These are phyloP conservation scores for Psettodes erumei DNA, from an alignment of 2,113 vertebrate genomes.

Conservation along the genomic window DNA sequence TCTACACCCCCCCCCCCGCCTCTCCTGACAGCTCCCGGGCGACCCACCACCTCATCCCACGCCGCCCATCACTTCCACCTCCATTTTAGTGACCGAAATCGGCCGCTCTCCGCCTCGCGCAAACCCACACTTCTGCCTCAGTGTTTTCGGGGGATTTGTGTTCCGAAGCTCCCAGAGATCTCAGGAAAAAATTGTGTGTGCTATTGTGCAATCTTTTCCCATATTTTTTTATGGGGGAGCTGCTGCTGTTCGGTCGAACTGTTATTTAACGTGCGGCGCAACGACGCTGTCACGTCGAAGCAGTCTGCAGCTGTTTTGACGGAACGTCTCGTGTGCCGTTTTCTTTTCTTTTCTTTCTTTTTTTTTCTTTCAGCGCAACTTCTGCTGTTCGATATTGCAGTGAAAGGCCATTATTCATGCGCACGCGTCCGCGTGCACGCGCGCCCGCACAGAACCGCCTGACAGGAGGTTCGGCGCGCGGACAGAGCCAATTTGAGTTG, in stretches of 20 bases:
- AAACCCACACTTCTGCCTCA: slow-evolving; percentile 46
- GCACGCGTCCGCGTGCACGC: neutral
- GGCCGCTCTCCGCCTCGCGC: too few species aligned
- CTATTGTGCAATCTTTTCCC: too few species aligned
- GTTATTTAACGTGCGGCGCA: slow-evolving; percentile 3
- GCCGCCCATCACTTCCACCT: neutral
- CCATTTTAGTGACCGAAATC: neutral
- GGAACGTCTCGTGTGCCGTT: neutral
- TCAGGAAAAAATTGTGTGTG: too few species aligned
- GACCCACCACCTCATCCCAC: neutral
- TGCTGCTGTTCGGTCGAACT: slow-evolving; percentile 26
- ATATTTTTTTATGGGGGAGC: neutral
- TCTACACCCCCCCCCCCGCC: neutral
- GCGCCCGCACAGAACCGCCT: neutral
- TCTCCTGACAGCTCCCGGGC: neutral
- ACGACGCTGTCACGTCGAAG: slow-evolving; percentile 11
- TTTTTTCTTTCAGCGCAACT: slow-evolving; percentile 32
- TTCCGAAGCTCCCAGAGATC: neutral
- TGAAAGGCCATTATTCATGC: slow-evolving; percentile 5
- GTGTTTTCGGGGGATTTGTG: slow-evolving; percentile 12
- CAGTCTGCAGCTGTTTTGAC: slow-evolving; percentile 3
- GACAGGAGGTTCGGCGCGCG: slow-evolving; percentile 11
- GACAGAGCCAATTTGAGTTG: neutral
- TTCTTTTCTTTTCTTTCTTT: too few species aligned
- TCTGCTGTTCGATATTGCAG: slow-evolving; percentile 20